phyloP scores from a whole-genome alignment of 2,888 invertebrate species.

The Stictocephala bisonia region DNA sequence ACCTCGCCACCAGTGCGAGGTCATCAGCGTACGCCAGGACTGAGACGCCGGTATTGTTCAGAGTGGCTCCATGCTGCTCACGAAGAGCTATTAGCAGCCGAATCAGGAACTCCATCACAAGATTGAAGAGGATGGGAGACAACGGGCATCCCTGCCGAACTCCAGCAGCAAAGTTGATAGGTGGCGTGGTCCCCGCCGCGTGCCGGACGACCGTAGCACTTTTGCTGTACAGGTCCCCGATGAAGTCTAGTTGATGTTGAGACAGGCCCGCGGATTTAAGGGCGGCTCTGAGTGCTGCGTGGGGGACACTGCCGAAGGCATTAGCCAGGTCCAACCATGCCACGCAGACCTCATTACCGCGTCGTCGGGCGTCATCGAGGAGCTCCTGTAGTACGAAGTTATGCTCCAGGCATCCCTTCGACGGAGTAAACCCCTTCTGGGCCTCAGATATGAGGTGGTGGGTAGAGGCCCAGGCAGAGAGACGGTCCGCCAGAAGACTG shows the following conservation, averaged over 20 bases:
- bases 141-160: conserved; percentile 31
- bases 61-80: background rate
- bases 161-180: conserved; percentile 57
- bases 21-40: conserved; percentile 57
- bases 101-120: conserved; percentile 57
- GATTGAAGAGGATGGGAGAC: conserved; percentile 10
- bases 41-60: background rate
- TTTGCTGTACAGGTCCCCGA: background rate
- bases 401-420: conserved; percentile 62
- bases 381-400: conserved; percentile 62
- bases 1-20: conserved; percentile 49
- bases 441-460: conserved; percentile 29
- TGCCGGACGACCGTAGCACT: background rate
- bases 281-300: conserved; percentile 55
- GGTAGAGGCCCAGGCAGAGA: conserved; percentile 11
- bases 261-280: background rate
- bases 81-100: background rate
- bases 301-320: conserved; percentile 63
- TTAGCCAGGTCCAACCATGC: conserved; percentile 63
- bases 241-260: background rate
- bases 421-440: conserved; percentile 61
- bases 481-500: conserved; percentile 45
- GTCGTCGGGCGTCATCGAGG: conserved; percentile 54
- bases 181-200: conserved; percentile 50
- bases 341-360: conserved; percentile 54